Evolutionary conservation across 1,140 invertebrate genomes (phyloP), one percentile per base, ranked within the genome.

Genomic region (Heliconius congener): DNA sequence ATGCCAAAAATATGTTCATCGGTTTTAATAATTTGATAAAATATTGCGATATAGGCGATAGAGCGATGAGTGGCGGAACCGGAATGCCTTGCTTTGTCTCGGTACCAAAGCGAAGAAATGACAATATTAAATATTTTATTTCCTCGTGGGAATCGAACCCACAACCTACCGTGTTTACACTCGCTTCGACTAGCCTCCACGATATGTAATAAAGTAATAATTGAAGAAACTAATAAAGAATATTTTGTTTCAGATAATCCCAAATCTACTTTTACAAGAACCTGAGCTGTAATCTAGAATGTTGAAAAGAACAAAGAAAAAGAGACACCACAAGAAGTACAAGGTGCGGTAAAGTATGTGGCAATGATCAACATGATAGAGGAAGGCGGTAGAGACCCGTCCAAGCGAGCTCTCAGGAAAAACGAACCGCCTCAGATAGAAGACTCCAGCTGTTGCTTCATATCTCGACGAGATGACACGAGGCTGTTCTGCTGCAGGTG

Each of bases 281-380:
- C 75, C 50, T 57, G 39, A 74, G 79, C 23, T 52, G 50, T 73
- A 73, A 81, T 70, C 73, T 80, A 89, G 84, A 85, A 89, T 89
- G 87, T 83, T 86, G 82, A 87, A 84, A 80, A 88, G 85, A 81
- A 82, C 84, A 82, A 90, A 86, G 81, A 89, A 86, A 76, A 85
- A 83, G 70, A 86, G 83, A 74, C 88, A 90, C 80, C 87, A 91
- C 83, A 91, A 90, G 75, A 91, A 91, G 82, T 91, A 91, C 82
- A 90, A 90, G 82, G 87, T 90, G 73, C 90, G 89, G 80, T 91
- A 86, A 90, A 86, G 76, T 60, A 86, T 83, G 83, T 19, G 73
- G 79, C 78, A 84, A 74, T 79, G 76, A 83, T 81, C 83, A 87
- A 75, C 74, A 90, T 90, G 88, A 80, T 88, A 76, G 88, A 88